phyloP scores from a whole-genome alignment of 2,113 vertebrate genomes.

The Bufo gargarizans region DNA sequence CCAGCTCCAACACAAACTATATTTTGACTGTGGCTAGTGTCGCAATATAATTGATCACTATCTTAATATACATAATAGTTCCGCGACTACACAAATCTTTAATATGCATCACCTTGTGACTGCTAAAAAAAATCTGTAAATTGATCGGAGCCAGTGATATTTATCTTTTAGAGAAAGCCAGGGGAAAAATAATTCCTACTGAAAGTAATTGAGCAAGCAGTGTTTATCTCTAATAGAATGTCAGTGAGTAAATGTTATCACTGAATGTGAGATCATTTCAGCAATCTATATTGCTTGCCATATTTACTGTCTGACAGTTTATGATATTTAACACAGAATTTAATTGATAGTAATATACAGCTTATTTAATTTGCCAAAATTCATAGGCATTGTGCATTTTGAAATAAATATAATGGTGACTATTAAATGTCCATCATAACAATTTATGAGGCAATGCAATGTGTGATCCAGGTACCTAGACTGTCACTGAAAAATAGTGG shows the following conservation, averaged over 20 bases:
- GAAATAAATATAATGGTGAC: background rate
- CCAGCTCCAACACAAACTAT: too few relatives aligned
- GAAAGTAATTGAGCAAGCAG: constrained; percentile 36
- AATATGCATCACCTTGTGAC: constrained; percentile 10
- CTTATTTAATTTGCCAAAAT: background rate
- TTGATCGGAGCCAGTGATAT: constrained; percentile 25
- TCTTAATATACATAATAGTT: background rate
- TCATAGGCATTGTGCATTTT: background rate
- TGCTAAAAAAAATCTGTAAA: constrained; percentile 30
- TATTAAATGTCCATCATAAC: constrained; percentile 6
- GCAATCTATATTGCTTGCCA: constrained; percentile 31
- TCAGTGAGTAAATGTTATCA: constrained; percentile 40
- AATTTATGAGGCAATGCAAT: background rate
- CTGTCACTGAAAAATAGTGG: background rate
- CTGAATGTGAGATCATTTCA: constrained; percentile 12
- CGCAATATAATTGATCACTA: background rate
- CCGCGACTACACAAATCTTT: background rate
- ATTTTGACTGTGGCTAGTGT: background rate
- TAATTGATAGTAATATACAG: constrained; percentile 8
- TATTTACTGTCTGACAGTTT: constrained; percentile 13
- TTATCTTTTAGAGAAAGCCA: constrained; percentile 5
- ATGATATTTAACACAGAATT: constrained; percentile 26
- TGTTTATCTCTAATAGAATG: constrained; percentile 38
- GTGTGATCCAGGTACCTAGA: background rate
- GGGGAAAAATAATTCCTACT: constrained; percentile 11